Evolutionary conservation across 2,113 vertebrate genomes (phyloP).

Genomic region (human (Homo sapiens)): DNA sequence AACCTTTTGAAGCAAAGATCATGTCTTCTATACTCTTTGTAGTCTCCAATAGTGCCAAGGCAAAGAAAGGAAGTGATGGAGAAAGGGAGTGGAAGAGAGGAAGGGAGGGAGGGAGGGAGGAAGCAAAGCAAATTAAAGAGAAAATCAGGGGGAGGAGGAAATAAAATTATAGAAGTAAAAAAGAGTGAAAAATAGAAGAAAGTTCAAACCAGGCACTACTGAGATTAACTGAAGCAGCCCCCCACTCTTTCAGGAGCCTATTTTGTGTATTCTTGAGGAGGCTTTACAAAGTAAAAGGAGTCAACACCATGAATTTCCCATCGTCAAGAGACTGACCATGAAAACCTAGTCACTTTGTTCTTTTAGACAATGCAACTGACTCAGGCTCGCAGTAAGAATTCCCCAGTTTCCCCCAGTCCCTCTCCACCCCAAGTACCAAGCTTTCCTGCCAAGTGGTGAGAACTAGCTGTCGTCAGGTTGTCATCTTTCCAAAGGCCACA

Average conservation of each 20-base stretch:
- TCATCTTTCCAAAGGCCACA: not conserved
- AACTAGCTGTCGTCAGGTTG: not conserved
- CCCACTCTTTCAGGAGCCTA: not conserved
- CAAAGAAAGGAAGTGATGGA: not conserved
- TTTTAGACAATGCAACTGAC: not conserved
- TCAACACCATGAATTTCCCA: fast-evolving
- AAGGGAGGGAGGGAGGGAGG: not conserved
- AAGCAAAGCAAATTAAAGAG: not conserved
- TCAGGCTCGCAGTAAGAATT: not conserved
- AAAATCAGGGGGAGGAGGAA: not conserved
- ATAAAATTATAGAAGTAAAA: not conserved
- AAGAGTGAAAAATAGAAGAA: not conserved
- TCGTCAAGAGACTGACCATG: not conserved
- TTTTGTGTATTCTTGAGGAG: too few relatives aligned
- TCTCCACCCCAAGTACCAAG: not conserved
- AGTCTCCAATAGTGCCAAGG: not conserved
- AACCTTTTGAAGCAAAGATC: not conserved
- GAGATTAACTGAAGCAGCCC: not conserved
- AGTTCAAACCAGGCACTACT: not conserved
- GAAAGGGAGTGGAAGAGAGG: not conserved
- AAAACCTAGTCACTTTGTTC: not conserved
- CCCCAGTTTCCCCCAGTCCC: not conserved
- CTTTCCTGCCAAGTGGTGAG: not conserved
- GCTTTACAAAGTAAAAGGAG: not conserved
- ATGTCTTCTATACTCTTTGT: fast-evolving